Base-by-base conservation (phyloP, 1,140 invertebrate genomes). In the Hycleus cichorii region DNA sequence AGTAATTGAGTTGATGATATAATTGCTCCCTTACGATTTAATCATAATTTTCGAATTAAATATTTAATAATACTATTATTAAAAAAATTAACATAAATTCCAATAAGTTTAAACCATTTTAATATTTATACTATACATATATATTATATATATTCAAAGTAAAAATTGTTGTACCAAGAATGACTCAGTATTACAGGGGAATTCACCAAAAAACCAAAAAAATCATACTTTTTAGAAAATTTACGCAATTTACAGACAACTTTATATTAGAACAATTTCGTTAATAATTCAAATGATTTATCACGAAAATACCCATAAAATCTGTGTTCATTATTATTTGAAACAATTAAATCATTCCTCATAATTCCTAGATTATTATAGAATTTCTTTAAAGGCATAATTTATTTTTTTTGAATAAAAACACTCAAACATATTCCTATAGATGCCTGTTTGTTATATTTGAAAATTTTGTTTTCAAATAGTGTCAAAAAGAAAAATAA, bases 141-240 rank as follows among this genome's bases (percentile, higher is more conserved):
- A 42, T 42, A 18, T 42, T 8, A 42, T 42, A 42, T n/a, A 42
- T n/a, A 42, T 4, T n/a, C 10, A 42, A 42, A 42, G 11, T 11
- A 42, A 42, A 42, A 42, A 51, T 52, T 51, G 57, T 58, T 52
- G 49, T 50, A 59, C 49, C 43, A 59, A 57, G 46, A 46, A 48
- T 58, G 56, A 59, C 49, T 52, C 57, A 59, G 49, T 53, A 59
- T 59, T 59, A 59, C 49, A 59, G 57, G 57, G 57, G 51, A 45
- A 52, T 40, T 32, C 32, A 32, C 32, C 32, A 32, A 32, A 32
- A 7, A 7, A 5, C 7, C 32, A 18, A 18, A 7, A 39, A 51
- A 54, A 54, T 55, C 44, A 55, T 55, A 46, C 52, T 52, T 47
- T 54, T 55, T 55, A 55, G 52, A 47, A 55, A 12, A 43, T 55